Percentiles rank a stretch among this genome's conserved stretches.
These are phyloP conservation scores for Dreissena rostriformis DNA, from an alignment of 1,140 invertebrate species.

Conservation along the genomic window DNA sequence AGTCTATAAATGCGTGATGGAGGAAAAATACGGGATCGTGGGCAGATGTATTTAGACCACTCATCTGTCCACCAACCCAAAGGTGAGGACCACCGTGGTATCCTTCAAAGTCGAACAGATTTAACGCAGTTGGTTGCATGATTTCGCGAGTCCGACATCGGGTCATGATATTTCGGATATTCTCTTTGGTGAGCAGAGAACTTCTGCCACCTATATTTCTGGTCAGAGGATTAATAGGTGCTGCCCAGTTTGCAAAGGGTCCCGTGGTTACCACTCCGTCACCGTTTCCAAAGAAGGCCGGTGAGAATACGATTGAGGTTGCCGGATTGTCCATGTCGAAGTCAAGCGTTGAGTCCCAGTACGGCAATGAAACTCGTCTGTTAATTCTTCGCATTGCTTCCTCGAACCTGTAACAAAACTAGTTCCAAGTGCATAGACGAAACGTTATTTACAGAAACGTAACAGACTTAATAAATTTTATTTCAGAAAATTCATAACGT, in stretches of 20 bases:
- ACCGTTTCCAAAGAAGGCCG: no score
- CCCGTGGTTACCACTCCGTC: no score
- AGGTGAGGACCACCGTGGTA: no score
- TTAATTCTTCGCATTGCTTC: no score
- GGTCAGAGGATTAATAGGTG: slow-evolving; percentile 51
- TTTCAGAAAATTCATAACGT: background rate
- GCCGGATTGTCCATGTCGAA: slow-evolving; percentile 70
- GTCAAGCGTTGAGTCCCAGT: no score
- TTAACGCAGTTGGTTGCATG: slow-evolving; percentile 29
- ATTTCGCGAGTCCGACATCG: slow-evolving; percentile 39
- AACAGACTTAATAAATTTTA: background rate
- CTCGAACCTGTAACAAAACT: slow-evolving; percentile 58
- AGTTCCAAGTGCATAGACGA: background rate
- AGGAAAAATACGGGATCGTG: slow-evolving; percentile 79
- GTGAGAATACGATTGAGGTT: no score
- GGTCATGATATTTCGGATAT: slow-evolving; percentile 26
- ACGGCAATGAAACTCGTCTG: no score
- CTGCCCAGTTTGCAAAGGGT: no score
- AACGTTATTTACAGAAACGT: background rate
- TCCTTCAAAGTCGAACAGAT: no score
- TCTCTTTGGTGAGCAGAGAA: slow-evolving; percentile 33
- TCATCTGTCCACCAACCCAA: no score
- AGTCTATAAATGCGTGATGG: no score
- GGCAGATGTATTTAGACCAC: slow-evolving; percentile 68
- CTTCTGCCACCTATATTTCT: slow-evolving; percentile 42